Evolutionary conservation across 2,888 invertebrate genomes (phyloP), one percentile per base, ranked within the genome.

Genomic region (Apeira syringaria): DNA sequence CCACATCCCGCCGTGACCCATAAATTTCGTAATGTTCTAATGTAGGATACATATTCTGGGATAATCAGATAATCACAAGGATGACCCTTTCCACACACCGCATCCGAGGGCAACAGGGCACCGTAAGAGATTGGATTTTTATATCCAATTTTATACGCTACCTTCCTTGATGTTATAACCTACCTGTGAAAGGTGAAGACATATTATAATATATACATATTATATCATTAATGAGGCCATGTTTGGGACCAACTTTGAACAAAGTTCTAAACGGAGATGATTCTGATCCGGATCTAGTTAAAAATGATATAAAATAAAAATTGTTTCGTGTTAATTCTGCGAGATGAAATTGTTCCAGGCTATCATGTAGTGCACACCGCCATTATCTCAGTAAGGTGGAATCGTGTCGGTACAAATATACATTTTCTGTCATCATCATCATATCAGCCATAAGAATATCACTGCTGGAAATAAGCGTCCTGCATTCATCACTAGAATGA

Each of bases 61-160:
- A 30, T 38, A 44, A 44, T 44, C 29, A 44, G 29, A 25, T 34
- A 30, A 44, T 44, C 44, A 34, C 6, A 30, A 1, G n/a, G n/a
- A 24, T 13, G 20, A 29, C 38, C 38, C 44, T 30, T 38, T 36
- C 27, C 9, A 8, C 3, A 27, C 18, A 15, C 25, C 8, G 17
- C 15, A 18, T 27, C 27, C 26, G 15, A 15, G 26, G 35, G 11
- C 35, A 18, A 4, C 29, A 5, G 35, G 26, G 11, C 26, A 18
- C 33, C 34, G 29, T 4, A 41, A 32, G 31, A 13, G 20, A 30
- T 35, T 42, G 35, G 35, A 26, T 11, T 35, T 42, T 35, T 42
- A 27, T 13, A 26, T 17, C 33, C 28, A 28, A 33, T 33, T 34
- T 40, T 26, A 8, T 22, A 8, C 5, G 31, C 22, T 40, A 28